phyloP scores from a whole-genome alignment of 2,113 vertebrate species.

The Oceanites oceanicus region DNA sequence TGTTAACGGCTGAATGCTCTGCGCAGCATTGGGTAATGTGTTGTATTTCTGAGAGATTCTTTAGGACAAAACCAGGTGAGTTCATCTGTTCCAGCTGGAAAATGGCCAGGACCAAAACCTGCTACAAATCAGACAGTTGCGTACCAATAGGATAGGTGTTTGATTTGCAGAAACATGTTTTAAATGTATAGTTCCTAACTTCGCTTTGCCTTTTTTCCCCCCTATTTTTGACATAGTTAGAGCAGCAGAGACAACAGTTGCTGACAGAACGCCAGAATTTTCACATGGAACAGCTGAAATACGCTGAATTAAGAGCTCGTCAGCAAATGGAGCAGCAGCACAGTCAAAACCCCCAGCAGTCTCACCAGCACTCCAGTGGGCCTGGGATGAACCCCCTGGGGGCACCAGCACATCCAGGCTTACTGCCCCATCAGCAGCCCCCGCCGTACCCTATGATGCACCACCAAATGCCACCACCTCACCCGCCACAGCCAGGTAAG shows the following conservation, averaged over 20 bases:
- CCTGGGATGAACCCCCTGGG: conserved; percentile 70
- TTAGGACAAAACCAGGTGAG: not conserved
- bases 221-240: conserved; percentile 73
- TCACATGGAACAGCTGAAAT: conserved; percentile 99
- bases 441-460: conserved; percentile 90
- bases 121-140: not conserved
- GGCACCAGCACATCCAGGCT: conserved; percentile 70
- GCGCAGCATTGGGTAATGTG: rapidly evolving
- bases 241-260: conserved; percentile 96
- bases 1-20: not conserved
- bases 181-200: rapidly evolving
- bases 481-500: conserved; percentile 88
- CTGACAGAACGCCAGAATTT: conserved; percentile 96
- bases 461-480: conserved; percentile 90
- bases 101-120: not conserved
- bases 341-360: conserved; percentile 76
- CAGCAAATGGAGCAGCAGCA: conserved; percentile 97
- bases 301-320: conserved; percentile 90
- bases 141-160: rapidly evolving
- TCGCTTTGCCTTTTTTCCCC: rapidly evolving
- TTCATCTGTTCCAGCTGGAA: not conserved
- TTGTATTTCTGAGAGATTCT: not conserved
- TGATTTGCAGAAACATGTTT: rapidly evolving
- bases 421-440: conserved; percentile 85
- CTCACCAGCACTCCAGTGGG: conserved; percentile 71